Conservation (phyloP, 2,888 invertebrate genomes). For the Dasysyrphus tricinctus region DNA sequence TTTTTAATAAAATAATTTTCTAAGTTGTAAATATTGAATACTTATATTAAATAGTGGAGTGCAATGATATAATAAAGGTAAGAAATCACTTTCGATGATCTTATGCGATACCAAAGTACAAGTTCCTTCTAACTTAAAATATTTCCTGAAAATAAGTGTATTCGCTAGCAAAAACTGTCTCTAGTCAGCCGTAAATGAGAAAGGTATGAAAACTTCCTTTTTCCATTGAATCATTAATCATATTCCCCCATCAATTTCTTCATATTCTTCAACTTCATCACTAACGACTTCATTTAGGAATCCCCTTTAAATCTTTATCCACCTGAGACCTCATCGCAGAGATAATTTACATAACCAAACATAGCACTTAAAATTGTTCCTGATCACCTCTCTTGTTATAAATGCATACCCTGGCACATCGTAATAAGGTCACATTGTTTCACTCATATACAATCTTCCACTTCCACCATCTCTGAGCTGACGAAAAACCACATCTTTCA, state of each 20-base stretch:
- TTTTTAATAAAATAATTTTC: no score
- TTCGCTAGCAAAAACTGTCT: no score
- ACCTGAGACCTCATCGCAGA: conserved; percentile 49
- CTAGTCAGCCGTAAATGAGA: not conserved
- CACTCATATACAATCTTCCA: not conserved
- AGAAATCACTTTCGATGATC: no score
- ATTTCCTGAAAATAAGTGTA: no score
- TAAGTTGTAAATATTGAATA: no score
- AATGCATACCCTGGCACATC: conserved; percentile 16
- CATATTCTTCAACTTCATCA: conserved; percentile 6
- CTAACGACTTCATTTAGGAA: conserved; percentile 51
- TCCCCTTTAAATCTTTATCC: conserved; percentile 28
- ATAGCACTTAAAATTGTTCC: conserved; percentile 23
- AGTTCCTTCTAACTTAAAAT: no score
- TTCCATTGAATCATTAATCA: conserved; percentile 42
- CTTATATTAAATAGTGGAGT: no score
- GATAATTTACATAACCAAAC: conserved; percentile 54
- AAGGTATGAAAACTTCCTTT: not conserved
- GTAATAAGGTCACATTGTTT: conserved; percentile 55
- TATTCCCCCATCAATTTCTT: not conserved
- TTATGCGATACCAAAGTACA: no score
- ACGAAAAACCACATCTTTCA: conserved; percentile 41
- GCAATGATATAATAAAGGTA: no score
- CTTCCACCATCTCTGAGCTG: not conserved
- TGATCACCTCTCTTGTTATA: not conserved